Evolutionary conservation across 2,888 invertebrate species (phyloP), one percentile per base, ranked within the genome.

Genomic region (Melinaea menophilus): DNA sequence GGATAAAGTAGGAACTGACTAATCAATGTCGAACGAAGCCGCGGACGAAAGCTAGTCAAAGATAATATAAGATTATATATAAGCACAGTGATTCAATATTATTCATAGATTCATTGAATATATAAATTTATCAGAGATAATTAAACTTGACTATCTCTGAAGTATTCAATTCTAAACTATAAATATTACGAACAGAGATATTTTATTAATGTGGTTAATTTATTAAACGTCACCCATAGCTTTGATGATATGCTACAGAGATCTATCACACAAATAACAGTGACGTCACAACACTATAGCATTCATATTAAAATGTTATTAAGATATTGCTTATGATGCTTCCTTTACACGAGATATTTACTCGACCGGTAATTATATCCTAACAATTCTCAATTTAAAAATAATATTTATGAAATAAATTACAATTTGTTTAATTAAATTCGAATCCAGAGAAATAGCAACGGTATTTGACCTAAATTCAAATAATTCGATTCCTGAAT

Each of bases 241-340:
- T 51, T 51, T 51, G 51, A 51, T 51, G 9, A 51, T 31, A 31
- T 51, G 51, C 51, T 51, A 4, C 48, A 22, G 51, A 51, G 11
- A 51, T 51, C 51, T 51, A 51, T 51, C 63, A 48, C 5, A 41
- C 47, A 61, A 61, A 48, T 61, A 56, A 61, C 56, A 11, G 57
- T 31, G 22, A 55, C 35, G n/a, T 47, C 22, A 45, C 13, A 11
- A 48, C 59, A 55, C 58, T 35, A 13, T 45, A n/a, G 59, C 61
- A 58, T 33, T 58, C 59, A 64, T 68, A 69, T 70, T 70, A 71
- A 72, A 71, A 68, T 67, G 59, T 66, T 64, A 70, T 72, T 70
- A 70, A 59, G 69, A 71, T 69, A 68, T 62, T 64, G 64, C 68
- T 63, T 59, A 56, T 55, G 62, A 45, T 63, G 69, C 63, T 45